Conservation (phyloP, 2,797 vertebrate genomes). For the Myripristis murdjan region DNA sequence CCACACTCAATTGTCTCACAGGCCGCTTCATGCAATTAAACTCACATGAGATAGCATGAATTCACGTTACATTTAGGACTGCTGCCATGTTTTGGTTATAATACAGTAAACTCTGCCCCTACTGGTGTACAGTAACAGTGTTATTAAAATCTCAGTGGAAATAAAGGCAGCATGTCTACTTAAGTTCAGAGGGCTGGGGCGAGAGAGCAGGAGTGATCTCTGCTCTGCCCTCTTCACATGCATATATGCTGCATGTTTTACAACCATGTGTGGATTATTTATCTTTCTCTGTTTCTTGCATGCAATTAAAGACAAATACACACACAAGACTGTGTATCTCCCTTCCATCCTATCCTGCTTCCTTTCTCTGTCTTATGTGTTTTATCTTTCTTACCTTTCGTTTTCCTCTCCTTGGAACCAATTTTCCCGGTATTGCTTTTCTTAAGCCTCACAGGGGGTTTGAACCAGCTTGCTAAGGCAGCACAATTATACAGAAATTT, state of each 20-base stretch:
- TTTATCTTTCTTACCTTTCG: conserved; percentile 48
- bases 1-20: too few species aligned
- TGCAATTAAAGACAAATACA: conserved; percentile 30
- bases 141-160: conserved; percentile 50
- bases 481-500: conserved; percentile 63
- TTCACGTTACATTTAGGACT: too few species aligned
- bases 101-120: conserved; percentile 35
- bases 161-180: conserved; percentile 48
- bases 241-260: too few species aligned
- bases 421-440: conserved; percentile 60
- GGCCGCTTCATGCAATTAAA: too few species aligned
- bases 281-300: conserved; percentile 3
- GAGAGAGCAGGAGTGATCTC: conserved; percentile 48
- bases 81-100: conserved; percentile 30
- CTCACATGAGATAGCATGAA: too few species aligned
- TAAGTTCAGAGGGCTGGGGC: conserved; percentile 57
- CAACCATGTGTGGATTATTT: too few species aligned
- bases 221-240: conserved; percentile 13
- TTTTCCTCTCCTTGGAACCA: conserved; percentile 66
- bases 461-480: conserved; percentile 61
- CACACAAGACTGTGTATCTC: conserved; percentile 11
- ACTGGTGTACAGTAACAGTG: conserved; percentile 29
- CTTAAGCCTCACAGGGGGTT: conserved; percentile 65
- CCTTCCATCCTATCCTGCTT: conserved; percentile 26
- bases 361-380: conserved; percentile 28